Base-by-base conservation (phyloP, 1,140 invertebrate species). In the Zophobas morio region DNA sequence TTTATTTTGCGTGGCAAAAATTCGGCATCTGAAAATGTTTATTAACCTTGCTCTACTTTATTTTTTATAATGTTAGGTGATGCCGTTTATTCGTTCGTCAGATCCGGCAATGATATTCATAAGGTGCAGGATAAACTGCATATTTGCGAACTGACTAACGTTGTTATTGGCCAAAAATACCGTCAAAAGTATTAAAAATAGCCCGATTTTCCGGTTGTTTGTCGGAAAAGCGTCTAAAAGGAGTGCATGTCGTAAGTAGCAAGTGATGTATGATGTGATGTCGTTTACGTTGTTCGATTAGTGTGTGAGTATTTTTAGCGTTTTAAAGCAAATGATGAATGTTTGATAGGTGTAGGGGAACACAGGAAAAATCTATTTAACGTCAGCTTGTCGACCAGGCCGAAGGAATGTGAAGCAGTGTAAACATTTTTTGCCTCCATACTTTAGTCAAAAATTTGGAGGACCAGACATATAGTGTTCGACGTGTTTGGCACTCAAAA, bases 271-370 rank as follows among this genome's bases (percentile, higher is more conserved):
- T 56, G 71, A 73, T 56, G 49, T 73, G 60, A 42, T 66, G 49
- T 73, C 71, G 49, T 53, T 72, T 73, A 73, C 71, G 71, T 73
- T 56, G 33, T 73, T 54, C 71, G 71, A 73, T 73, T 73, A 73
- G 71, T 73, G 71, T 73, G 54, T 54, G 49, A 73, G 54, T 73
- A 73, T 73, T 73, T 73, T 56, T 73, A 56, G 71, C 71, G n/a
- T 32, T 54, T 73, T 56, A 40, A 2, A 37, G 47, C 36, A 49
- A 51, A 72, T 72, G 66, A 70, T 70, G 47, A 70, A 70, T 70
- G 47, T 60, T 60, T 35, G 56, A 37, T 35, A 4, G 20, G 2
- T 6, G 49, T 20, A 53, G 53, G 53, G 53, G 53, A 54, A 54
- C 6, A 34, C 20, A 20, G 53, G 53, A 54, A 54, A 54, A 54